phyloP scores from a whole-genome alignment of 2,113 vertebrate species.

The Albula glossodonta region DNA sequence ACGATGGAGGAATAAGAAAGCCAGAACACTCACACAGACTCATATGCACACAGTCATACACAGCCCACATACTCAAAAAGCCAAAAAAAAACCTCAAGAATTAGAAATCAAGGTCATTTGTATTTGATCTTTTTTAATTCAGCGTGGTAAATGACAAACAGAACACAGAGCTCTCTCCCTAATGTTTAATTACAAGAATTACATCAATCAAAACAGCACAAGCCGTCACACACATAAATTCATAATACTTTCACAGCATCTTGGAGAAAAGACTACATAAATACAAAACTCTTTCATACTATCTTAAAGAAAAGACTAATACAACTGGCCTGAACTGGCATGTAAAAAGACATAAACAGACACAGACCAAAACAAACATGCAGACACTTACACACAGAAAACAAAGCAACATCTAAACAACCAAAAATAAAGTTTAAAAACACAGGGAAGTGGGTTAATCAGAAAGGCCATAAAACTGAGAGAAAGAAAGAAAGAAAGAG shows the following conservation, averaged over 20 bases:
- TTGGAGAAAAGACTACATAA: conserved; percentile 6
- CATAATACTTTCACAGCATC: neutral
- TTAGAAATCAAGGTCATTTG: too few species aligned
- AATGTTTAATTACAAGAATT: too few species aligned
- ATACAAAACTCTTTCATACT: neutral
- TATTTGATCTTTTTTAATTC: too few species aligned
- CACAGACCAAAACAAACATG: neutral
- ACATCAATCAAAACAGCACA: too few species aligned
- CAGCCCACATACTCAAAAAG: neutral
- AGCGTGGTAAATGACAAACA: too few species aligned
- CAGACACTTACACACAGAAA: too few species aligned
- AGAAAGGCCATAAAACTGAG: conserved; percentile 2
- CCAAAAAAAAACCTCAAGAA: neutral
- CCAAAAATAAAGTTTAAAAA: neutral
- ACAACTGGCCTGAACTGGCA: too few species aligned
- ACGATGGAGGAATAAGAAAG: neutral
- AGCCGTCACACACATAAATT: conserved; percentile 13
- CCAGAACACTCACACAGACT: conserved; percentile 8
- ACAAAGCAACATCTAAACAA: too few species aligned
- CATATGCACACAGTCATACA: neutral
- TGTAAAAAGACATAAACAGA: neutral
- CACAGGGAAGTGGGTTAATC: neutral
- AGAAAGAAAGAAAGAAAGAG: neutral
- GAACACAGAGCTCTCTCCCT: too few species aligned
- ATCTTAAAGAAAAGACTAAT: too few species aligned